A percentile compares a stretch with the other conserved stretches of the same genome.
Conservation (phyloP, 2,113 vertebrate species). For the Sinocyclocheilus anshuiensis region DNA sequence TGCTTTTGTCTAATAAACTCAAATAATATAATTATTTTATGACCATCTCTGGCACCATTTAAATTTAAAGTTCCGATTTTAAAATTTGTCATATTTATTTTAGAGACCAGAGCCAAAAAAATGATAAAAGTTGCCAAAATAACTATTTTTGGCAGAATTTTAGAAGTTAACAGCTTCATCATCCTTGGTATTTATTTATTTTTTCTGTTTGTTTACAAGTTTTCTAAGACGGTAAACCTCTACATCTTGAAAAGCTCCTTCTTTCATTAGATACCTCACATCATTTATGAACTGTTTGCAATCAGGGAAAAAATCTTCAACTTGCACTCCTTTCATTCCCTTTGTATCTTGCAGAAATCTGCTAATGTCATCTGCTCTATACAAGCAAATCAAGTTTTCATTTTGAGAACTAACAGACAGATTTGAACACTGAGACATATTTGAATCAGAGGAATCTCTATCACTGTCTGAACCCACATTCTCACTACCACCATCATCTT, state of each 20-base stretch:
- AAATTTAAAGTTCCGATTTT: neutral
- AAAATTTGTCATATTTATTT: neutral
- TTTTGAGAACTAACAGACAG: neutral
- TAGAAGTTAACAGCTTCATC: neutral
- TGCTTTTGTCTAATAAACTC: neutral
- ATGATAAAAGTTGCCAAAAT: neutral
- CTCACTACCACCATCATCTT: neutral
- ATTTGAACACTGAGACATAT: neutral
- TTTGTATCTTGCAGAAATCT: too few species aligned
- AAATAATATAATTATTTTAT: neutral
- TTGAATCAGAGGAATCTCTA: neutral
- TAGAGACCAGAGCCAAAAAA: neutral
- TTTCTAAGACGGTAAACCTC: neutral
- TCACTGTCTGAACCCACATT: neutral
- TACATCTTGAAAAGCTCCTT: slow-evolving; percentile 1
- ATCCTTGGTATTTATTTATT: neutral
- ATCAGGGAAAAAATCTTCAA: neutral
- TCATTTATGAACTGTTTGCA: neutral
- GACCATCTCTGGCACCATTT: neutral
- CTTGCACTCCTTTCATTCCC: neutral
- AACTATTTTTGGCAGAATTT: neutral
- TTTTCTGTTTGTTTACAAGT: neutral
- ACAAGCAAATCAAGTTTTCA: neutral
- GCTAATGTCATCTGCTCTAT: neutral
- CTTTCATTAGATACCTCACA: neutral